Evolutionary conservation across 2,797 vertebrate species (phyloP), one percentile per base, ranked within the genome.

Genomic region (Spondyliosoma cantharus): DNA sequence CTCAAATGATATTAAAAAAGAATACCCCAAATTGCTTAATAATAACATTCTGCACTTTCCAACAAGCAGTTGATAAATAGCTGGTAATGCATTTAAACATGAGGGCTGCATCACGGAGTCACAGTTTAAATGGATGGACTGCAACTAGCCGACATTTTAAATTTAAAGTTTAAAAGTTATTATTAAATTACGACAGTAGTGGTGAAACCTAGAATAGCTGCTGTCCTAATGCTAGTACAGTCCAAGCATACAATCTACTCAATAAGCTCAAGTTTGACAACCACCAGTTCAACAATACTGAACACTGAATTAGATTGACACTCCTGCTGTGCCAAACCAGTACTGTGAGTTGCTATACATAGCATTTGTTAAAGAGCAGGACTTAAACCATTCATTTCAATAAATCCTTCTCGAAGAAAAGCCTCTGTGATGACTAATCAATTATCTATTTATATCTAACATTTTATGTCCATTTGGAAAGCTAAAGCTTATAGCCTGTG

Each of bases 401-500:
- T 37, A 22, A 67, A 74, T 62, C n/a, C 1, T 5, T 16, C 27
- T 53, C 5, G 2, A 69, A 45, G 20, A 19, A 32, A 67, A 43
- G 2, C 16, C 15, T 50, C 19, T 45, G 25, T 37, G 7, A 11
- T 7, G 3, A 54, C 19, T 13, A 22, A 45, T 54, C 3, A 53
- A 7, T 45, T 12, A 66, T 60, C 13, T 17, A 29, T 46, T 2
- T 59, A 9, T 15, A 46, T 48, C 4, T 3, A 11, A 45, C 3
- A 16, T 25, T 56, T 5, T 11, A 24, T 17, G 22, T 42, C 17
- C 9, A 48, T 42, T 58, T 53, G 7, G 5, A 20, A 59, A 54
- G 20, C 16, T 58, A 29, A 57, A 77, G 15, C 48, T 43, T 71
- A 60, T 74, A 52, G 64, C 63, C 58, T 69, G 17, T 63, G 53